A percentile compares a stretch with the other conserved stretches of the same genome.
These are phyloP conservation scores for Zaprionus inermis DNA, from an alignment of 1,140 invertebrate species.

Conservation along the genomic window DNA sequence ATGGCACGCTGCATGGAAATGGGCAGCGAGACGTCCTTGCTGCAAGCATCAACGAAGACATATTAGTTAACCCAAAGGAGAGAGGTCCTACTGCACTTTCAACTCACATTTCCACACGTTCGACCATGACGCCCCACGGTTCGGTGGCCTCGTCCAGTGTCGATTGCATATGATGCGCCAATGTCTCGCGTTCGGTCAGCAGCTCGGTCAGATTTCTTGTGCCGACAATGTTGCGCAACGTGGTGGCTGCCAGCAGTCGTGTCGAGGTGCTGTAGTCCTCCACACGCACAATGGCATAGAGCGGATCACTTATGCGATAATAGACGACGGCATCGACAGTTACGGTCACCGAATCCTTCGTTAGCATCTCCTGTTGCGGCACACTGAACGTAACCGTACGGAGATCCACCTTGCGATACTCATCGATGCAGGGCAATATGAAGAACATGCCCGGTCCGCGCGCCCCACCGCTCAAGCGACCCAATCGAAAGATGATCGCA, in stretches of 20 bases:
- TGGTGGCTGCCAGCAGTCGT: slow-evolving; percentile 92
- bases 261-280: slow-evolving; percentile 92
- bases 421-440: slow-evolving; percentile 95
- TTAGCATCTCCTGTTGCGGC: slow-evolving; percentile 90
- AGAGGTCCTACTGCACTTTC: neutral
- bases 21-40: slow-evolving; percentile 95
- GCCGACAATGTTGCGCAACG: slow-evolving; percentile 95
- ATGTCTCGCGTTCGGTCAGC: slow-evolving; percentile 92
- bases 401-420: slow-evolving; percentile 94
- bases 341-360: slow-evolving; percentile 96
- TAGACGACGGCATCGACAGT: slow-evolving; percentile 97
- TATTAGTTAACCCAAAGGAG: neutral
- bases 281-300: slow-evolving; percentile 91
- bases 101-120: slow-evolving; percentile 96
- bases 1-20: slow-evolving; percentile 93
- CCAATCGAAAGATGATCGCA: slow-evolving; percentile 94
- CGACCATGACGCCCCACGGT: slow-evolving; percentile 98
- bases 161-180: slow-evolving; percentile 85
- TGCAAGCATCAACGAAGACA: slow-evolving; percentile 74
- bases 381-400: slow-evolving; percentile 88
- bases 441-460: slow-evolving; percentile 94
- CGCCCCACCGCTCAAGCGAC: slow-evolving; percentile 86
- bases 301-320: slow-evolving; percentile 91
- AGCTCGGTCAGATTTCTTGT: slow-evolving; percentile 92
- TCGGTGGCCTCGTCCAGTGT: slow-evolving; percentile 92